Evolutionary conservation across 2,888 invertebrate genomes (phyloP).

Genomic region (Diogma glabrata): DNA sequence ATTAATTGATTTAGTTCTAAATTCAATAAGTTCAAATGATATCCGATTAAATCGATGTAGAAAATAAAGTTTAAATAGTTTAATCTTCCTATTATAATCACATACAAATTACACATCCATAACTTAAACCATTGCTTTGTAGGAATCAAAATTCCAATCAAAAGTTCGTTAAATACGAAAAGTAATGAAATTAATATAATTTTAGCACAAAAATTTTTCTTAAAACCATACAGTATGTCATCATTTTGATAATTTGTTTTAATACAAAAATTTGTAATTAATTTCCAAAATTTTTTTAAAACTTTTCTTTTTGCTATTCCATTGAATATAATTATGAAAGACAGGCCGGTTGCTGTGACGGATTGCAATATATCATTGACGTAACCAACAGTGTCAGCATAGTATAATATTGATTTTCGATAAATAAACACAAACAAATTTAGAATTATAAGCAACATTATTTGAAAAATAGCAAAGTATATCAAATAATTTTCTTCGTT

Average conservation of each 20-base stretch:
- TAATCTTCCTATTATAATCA: background rate
- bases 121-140: background rate
- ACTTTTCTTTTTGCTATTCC: background rate
- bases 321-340: background rate
- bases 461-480: too few species aligned
- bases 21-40: background rate
- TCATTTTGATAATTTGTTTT: background rate
- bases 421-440: too few species aligned
- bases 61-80: slow-evolving; percentile 5
- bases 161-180: too few species aligned
- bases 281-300: background rate
- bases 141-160: too few species aligned
- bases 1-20: background rate
- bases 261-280: too few species aligned
- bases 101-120: background rate
- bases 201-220: slow-evolving; percentile 2
- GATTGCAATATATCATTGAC: background rate
- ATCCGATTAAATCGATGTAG: background rate
- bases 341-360: background rate
- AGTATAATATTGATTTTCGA: too few species aligned
- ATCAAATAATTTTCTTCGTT: too few species aligned
- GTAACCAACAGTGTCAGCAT: background rate
- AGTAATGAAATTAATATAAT: too few species aligned
- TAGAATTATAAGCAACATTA: too few species aligned
- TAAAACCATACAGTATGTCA: too few species aligned